A percentile compares a stretch with the other conserved stretches of the same genome.
Conservation (phyloP, 2,888 invertebrate genomes). For the Protonemura montana region DNA sequence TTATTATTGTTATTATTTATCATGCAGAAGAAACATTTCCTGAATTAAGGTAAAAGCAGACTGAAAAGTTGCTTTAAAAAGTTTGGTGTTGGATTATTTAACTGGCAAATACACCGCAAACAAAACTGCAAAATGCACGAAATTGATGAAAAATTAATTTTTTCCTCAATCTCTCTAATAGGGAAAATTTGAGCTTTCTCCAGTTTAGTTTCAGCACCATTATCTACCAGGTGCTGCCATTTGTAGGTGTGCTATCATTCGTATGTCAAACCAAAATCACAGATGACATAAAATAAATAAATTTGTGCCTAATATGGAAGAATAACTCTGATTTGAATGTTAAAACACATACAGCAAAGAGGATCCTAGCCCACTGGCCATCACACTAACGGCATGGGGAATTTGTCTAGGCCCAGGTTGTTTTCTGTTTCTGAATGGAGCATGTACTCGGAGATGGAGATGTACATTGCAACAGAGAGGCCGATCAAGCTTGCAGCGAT, state of each 20-base stretch:
- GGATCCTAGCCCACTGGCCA: not conserved
- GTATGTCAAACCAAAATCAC: not conserved
- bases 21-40: too few species aligned
- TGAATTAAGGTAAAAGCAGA: too few species aligned
- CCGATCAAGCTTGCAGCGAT: conserved; percentile 81
- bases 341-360: conserved; percentile 18
- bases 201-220: too few species aligned
- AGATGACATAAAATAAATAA: not conserved
- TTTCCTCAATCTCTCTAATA: not conserved
- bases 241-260: not conserved
- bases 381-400: conserved; percentile 22
- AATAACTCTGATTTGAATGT: conserved; percentile 16
- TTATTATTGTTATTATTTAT: too few species aligned
- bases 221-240: not conserved
- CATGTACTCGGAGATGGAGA: conserved; percentile 85
- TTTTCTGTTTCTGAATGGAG: conserved; percentile 53
- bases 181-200: not conserved
- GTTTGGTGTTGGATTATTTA: too few species aligned
- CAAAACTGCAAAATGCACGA: not conserved
- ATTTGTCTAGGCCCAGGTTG: conserved; percentile 4
- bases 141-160: not conserved
- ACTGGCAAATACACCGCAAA: not conserved
- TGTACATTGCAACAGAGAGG: conserved; percentile 80
- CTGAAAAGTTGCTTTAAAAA: too few species aligned
- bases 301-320: conserved; percentile 15